phyloP scores from a whole-genome alignment of 2,113 vertebrate genomes.

The Cyanistes caeruleus region DNA sequence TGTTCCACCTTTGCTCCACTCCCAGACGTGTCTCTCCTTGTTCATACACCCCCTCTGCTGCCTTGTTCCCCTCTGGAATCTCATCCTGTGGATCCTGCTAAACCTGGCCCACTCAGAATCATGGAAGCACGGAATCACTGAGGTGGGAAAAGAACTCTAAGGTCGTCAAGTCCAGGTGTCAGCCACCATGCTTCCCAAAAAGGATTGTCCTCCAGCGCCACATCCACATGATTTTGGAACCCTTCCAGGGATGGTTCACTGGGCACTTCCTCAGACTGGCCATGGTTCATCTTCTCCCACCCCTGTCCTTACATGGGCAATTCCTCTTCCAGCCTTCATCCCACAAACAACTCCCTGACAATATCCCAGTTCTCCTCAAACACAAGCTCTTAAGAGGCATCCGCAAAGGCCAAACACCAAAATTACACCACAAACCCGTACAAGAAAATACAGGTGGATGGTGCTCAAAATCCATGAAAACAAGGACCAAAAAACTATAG shows the following conservation, averaged over 20 bases:
- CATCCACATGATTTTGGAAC: background rate
- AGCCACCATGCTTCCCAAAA: background rate
- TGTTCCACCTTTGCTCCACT: background rate
- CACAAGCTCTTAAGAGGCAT: background rate
- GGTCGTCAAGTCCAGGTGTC: too few relatives aligned
- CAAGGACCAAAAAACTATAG: background rate
- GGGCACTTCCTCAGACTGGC: background rate
- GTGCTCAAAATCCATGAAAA: background rate
- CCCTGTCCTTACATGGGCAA: background rate
- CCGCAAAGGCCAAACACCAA: background rate
- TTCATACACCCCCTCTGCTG: background rate
- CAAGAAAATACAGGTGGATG: background rate
- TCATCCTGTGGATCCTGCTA: background rate
- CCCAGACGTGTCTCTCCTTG: background rate
- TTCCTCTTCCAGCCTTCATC: background rate
- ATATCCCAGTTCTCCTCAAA: background rate
- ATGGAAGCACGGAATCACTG: background rate
- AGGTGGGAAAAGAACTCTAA: background rate
- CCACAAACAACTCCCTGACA: background rate
- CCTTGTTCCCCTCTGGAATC: background rate
- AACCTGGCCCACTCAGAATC: background rate
- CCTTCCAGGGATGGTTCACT: background rate
- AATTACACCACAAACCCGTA: background rate
- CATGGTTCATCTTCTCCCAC: background rate
- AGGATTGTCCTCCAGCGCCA: background rate